Conservation (phyloP, 2,797 vertebrate genomes). For the Hipposideros larvatus region DNA sequence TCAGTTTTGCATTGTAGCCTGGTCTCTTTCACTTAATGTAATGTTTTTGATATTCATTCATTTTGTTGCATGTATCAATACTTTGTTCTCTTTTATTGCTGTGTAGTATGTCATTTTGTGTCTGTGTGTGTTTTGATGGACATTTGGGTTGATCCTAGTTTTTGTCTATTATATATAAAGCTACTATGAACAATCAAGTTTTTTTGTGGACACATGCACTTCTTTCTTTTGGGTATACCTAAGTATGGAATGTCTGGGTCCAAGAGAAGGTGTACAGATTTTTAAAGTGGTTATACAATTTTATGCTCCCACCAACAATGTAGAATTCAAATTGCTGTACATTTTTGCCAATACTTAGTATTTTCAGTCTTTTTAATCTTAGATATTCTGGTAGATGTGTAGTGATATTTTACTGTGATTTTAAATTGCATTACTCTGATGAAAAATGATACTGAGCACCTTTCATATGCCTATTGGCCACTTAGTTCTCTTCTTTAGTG, state of each 20-base stretch:
- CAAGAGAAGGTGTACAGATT: background rate
- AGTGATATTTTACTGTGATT: slow-evolving; percentile 49
- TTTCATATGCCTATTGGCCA: slow-evolving; percentile 35
- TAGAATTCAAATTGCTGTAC: slow-evolving; percentile 48
- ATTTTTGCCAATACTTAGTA: background rate
- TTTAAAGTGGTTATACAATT: slow-evolving; percentile 21
- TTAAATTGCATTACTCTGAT: slow-evolving; percentile 48
- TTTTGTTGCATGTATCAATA: background rate
- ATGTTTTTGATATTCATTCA: slow-evolving; percentile 5
- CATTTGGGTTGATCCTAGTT: slow-evolving; percentile 4
- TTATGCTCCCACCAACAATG: background rate
- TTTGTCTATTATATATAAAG: slow-evolving; percentile 51
- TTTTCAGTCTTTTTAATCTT: slow-evolving; percentile 47
- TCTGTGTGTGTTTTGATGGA: background rate
- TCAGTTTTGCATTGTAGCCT: background rate
- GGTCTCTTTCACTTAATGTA: slow-evolving; percentile 15
- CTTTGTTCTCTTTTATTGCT: slow-evolving; percentile 3
- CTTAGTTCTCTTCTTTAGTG: slow-evolving; percentile 40
- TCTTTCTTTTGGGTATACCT: slow-evolving; percentile 15
- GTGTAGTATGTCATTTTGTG: slow-evolving; percentile 9
- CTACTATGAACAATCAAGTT: slow-evolving; percentile 3
- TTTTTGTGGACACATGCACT: background rate
- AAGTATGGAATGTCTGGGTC: slow-evolving; percentile 5
- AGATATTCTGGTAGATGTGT: background rate
- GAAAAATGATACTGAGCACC: slow-evolving; percentile 37